Base-by-base conservation (phyloP, 2,797 vertebrate genomes). In the Pitangus sulphuratus region DNA sequence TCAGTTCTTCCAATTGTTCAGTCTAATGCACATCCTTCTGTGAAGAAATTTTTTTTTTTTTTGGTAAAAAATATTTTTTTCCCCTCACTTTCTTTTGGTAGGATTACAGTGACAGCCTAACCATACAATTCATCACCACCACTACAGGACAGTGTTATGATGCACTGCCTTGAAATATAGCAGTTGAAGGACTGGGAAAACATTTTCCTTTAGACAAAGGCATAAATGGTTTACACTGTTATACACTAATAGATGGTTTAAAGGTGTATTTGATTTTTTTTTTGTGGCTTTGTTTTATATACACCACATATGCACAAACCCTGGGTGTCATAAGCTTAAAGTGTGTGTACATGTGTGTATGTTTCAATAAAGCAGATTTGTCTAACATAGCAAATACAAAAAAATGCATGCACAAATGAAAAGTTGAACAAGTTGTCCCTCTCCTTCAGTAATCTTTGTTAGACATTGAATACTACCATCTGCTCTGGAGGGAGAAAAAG, bases 391-490 rank as follows among this genome's bases (percentile, higher is more conserved):
- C 6, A 61, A 90, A 91, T 17, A 30, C 33, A 47, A 20, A 71
- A 80, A 61, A 91, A 65, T 19, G 11, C 4, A 2, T 22, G 14
- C 26, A 82, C 20, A 82, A 84, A 70, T 48, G 54, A 93, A 91
- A 88, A 44, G 21, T n/a, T 64, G 30, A 64, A 58, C 53, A 84
- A 94, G 8, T 50, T 79, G 62, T 74, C 56, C 66, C 39, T 64
- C 40, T 77, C 80, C 54, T 88, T 78, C 4, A 2, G 30, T 79
- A 84, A 88, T 84, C 30, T 88, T 0, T 83, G 39, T 66, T 93
- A 79, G 61, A 88, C 72, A 56, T 57, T 87, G 83, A 96, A 86
- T 24, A 53, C 14, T 79, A 60, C 56, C 91, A 96, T 81, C 80
- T 96, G 83, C n/a, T 91, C 56, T 56, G 26, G 16, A 54, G 37